Evolutionary conservation across 2,797 vertebrate genomes (phyloP).

Genomic region (Danio tinwini): DNA sequence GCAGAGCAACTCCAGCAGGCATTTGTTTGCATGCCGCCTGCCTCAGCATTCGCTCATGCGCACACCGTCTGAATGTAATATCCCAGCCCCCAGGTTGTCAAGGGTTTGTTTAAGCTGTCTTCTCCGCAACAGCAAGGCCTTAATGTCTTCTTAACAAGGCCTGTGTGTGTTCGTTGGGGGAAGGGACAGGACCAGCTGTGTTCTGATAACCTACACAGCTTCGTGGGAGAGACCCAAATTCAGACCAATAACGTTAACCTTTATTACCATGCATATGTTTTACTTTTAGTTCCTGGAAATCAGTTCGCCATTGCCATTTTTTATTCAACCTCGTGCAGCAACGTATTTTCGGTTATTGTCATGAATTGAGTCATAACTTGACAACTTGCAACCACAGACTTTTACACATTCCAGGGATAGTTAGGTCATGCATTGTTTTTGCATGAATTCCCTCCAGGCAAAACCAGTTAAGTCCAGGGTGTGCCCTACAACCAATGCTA

Average conservation of each 20-base stretch:
- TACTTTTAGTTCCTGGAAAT: constrained; percentile 8
- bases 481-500: neutral
- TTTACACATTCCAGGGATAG: neutral
- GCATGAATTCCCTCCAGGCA: neutral
- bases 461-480: neutral
- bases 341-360: neutral
- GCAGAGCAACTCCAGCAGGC: constrained; percentile 27
- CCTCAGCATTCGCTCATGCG: constrained; percentile 22
- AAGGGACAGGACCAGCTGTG: constrained; percentile 38
- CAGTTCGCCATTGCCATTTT: neutral
- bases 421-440: neutral
- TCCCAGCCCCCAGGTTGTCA: constrained; percentile 42
- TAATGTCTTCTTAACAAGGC: constrained; percentile 13
- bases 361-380: constrained; percentile 11
- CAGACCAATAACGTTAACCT: constrained; percentile 4
- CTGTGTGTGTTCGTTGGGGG: constrained; percentile 7
- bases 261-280: constrained; percentile 9
- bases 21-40: constrained; percentile 35
- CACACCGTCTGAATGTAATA: constrained; percentile 38
- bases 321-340: neutral
- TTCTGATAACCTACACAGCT: constrained; percentile 39
- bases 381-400: neutral
- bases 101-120: constrained; percentile 42
- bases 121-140: neutral
- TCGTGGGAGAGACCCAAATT: constrained; percentile 31